Evolutionary conservation across 2,797 vertebrate species (phyloP).

Genomic region (Lycodopsis pacificus): DNA sequence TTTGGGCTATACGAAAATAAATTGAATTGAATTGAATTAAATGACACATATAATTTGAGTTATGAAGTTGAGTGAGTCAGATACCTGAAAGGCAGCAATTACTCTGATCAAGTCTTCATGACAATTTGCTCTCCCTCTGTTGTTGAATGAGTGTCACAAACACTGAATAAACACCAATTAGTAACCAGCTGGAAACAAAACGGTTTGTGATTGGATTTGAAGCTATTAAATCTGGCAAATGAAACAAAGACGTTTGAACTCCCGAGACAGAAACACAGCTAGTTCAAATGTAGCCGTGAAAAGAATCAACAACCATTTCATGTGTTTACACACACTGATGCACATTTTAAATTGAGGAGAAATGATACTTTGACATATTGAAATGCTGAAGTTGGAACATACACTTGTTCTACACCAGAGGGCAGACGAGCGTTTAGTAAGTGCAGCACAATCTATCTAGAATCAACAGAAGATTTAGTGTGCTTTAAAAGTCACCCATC

Average conservation of each 20-base stretch:
- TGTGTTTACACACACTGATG: neutral
- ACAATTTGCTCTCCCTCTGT: constrained; percentile 3
- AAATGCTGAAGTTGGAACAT: neutral
- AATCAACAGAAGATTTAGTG: neutral
- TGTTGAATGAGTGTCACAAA: constrained; percentile 12
- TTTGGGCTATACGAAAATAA: no score
- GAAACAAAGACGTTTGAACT: neutral
- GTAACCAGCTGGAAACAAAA: neutral
- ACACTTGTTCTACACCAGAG: constrained; percentile 55
- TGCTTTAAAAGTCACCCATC: neutral
- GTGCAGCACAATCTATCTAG: neutral
- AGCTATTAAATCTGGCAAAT: neutral
- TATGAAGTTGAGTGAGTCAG: constrained; percentile 1
- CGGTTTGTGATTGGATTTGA: constrained; percentile 5
- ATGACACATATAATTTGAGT: neutral
- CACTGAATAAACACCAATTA: constrained; percentile 5
- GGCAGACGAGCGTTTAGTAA: constrained; percentile 42
- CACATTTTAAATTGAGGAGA: neutral
- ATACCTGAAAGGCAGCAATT: constrained; percentile 1
- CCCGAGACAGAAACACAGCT: neutral
- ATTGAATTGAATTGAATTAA: no score
- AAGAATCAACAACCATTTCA: neutral
- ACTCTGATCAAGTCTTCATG: constrained; percentile 17
- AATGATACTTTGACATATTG: neutral
- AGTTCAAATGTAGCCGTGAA: neutral